Evolutionary conservation across 2,113 vertebrate species (phyloP).

Genomic region (Sardina pilchardus): DNA sequence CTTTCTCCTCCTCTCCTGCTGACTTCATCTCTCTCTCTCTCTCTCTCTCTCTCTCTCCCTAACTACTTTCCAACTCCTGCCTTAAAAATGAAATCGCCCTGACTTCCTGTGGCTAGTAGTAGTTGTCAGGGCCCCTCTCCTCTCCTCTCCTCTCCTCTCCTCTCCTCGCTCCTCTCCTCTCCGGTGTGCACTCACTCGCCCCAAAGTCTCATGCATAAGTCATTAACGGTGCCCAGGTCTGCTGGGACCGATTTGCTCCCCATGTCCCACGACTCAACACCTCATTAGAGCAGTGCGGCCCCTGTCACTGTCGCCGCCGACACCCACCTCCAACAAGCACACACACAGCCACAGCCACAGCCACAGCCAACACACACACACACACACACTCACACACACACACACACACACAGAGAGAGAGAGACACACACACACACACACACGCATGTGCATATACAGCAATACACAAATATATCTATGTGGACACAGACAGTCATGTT

Average conservation of each 20-base stretch:
- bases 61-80: slow-evolving; percentile 15
- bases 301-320: slow-evolving; percentile 56
- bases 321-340: neutral
- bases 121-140: neutral
- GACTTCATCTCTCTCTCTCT: neutral
- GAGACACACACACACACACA: neutral
- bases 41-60: neutral
- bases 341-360: neutral
- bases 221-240: slow-evolving; percentile 48
- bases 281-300: slow-evolving; percentile 62
- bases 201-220: slow-evolving; percentile 46
- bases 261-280: slow-evolving; percentile 51
- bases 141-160: neutral
- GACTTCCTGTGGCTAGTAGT: slow-evolving; percentile 3
- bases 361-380: neutral
- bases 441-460: neutral
- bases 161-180: neutral
- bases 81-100: neutral
- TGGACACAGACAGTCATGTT: too few species aligned
- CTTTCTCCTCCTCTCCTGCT: neutral
- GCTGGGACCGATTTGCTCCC: slow-evolving; percentile 54
- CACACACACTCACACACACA: neutral
- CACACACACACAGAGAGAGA: neutral
- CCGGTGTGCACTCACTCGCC: neutral
- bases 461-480: neutral